phyloP scores from a whole-genome alignment of 2,113 vertebrate species.

The Phasianus colchicus region DNA sequence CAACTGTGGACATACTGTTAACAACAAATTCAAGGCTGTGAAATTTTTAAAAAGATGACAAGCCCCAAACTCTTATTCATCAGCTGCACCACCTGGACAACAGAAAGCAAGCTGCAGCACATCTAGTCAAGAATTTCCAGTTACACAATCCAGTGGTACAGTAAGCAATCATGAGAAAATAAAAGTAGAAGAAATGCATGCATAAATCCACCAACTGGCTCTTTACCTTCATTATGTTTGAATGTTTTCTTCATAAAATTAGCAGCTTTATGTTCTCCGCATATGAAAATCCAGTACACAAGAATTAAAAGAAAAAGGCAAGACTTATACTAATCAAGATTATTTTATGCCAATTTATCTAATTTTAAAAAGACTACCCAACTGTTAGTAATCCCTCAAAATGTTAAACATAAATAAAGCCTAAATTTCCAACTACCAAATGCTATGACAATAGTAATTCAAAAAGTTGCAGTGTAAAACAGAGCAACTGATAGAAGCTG shows the following conservation, averaged over 20 bases:
- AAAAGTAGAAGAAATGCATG: neutral
- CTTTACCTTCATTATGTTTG: neutral
- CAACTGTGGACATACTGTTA: neutral
- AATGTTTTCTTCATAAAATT: neutral
- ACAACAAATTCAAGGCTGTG: neutral
- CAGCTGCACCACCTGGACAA: conserved; percentile 10
- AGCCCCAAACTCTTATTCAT: conserved; percentile 12
- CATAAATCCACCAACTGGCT: neutral
- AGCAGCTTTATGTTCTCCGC: neutral
- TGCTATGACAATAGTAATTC: neutral
- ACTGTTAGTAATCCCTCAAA: neutral
- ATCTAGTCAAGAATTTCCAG: neutral
- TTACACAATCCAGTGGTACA: conserved; percentile 12
- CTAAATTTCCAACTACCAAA: neutral
- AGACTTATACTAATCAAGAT: neutral
- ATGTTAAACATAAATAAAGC: neutral
- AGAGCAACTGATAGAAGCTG: neutral
- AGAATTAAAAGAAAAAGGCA: neutral
- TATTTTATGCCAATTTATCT: neutral
- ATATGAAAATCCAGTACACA: neutral
- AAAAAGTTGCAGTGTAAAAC: neutral
- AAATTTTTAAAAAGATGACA: neutral
- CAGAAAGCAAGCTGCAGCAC: conserved; percentile 32
- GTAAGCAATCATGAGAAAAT: conserved; percentile 16
- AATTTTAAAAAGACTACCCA: too few relatives aligned